A percentile compares a stretch with the other conserved stretches of the same genome.
Conservation (phyloP, 2,113 vertebrate species). For the Trogon surrucura region DNA sequence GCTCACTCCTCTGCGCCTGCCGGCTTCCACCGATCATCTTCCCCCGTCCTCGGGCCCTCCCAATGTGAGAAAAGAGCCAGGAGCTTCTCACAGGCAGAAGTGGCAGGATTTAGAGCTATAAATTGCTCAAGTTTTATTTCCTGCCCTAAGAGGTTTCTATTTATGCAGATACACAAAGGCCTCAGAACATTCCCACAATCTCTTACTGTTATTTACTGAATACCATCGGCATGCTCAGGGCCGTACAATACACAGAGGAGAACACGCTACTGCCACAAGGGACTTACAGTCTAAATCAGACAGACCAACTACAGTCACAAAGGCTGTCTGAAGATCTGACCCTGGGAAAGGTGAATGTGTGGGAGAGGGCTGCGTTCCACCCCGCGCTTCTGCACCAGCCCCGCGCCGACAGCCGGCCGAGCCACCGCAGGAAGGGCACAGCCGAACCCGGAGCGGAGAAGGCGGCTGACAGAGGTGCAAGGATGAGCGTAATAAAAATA, state of each 20-base stretch:
- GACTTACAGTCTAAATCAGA: slow-evolving; percentile 61
- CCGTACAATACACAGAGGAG: slow-evolving; percentile 61
- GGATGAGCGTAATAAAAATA: not conserved
- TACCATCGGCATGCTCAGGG: slow-evolving; percentile 29
- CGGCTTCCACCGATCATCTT: not conserved
- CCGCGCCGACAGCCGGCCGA: not conserved
- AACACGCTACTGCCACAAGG: slow-evolving; percentile 62
- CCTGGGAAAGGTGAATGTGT: slow-evolving; percentile 66
- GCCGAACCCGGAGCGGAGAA: not conserved
- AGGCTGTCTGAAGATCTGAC: slow-evolving; percentile 51
- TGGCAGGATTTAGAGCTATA: slow-evolving; percentile 60
- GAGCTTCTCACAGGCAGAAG: slow-evolving; percentile 61
- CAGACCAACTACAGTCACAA: slow-evolving; percentile 60
- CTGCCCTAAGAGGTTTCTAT: slow-evolving; percentile 66
- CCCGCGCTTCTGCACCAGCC: not conserved
- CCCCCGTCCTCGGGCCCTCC: slow-evolving; percentile 30
- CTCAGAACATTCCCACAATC: slow-evolving; percentile 67
- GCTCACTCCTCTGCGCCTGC: not conserved
- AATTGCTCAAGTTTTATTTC: slow-evolving; percentile 67
- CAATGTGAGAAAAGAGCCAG: slow-evolving; percentile 45
- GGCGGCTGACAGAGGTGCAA: not conserved
- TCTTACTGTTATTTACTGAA: slow-evolving; percentile 61
- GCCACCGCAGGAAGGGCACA: not conserved
- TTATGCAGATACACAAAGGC: slow-evolving; percentile 60
- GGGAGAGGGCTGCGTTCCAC: not conserved